Base-by-base conservation (phyloP, 2,888 invertebrate species). In the Lithosia quadra region DNA sequence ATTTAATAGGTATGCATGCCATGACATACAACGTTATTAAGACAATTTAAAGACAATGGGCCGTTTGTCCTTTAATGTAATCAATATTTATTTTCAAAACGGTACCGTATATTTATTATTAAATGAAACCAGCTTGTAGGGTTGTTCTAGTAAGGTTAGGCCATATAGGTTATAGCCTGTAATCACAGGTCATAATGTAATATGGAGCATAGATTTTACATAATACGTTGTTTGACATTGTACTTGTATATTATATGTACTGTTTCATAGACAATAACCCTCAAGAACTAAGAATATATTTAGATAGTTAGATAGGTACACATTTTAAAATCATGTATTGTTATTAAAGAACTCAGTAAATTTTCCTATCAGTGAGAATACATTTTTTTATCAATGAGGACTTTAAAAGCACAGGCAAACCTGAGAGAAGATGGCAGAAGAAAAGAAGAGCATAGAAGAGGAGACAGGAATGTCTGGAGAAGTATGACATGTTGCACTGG, bases 71-170 rank as follows among this genome's bases (percentile, higher is more conserved):
- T 74, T 69, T 70, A 63, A 68, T 76, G 34, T 49, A 63, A 22
- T 60, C 24, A 61, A 43, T 64, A 68, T 62, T 43, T 71, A 59
- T n/a, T 36, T 73, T 60, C 9, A 61, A 68, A 62, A 76, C 78
- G 84, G 83, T 82, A 77, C 79, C 76, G 69, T 76, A 69, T 28
- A 28, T 28, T 33, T 21, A 28, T n/a, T 79, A 75, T 73, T 78
- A 80, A 83, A 82, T 77, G 60, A 36, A 8, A 22, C 36, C 7
- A 21, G 18, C 21, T 58, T 60, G 66, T 70, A 80, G 79, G 77
- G 72, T 78, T 74, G 76, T 78, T 62, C 76, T 69, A 75, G 77
- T 84, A 84, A 86, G 85, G 86, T 78, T 84, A 82, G 67, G 74
- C 73, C 74, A 74, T 77, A 73, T 81, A 84, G n/a, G n/a, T n/a